Evolutionary conservation across 2,888 invertebrate species (phyloP).

Genomic region (Lacanobia wlatinum): DNA sequence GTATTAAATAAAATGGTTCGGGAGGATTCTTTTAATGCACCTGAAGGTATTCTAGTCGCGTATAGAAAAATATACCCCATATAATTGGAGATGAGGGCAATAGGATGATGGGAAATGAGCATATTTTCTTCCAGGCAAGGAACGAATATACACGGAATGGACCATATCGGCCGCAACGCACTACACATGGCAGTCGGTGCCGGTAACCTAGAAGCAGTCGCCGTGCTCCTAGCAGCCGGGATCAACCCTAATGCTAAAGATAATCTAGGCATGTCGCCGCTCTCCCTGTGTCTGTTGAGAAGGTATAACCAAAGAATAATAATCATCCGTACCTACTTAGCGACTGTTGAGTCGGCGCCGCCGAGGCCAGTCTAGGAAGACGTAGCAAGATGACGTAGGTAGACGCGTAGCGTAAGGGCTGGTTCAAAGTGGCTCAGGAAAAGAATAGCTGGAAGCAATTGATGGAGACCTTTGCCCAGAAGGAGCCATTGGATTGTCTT

Average conservation of each 20-base stretch:
- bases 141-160: conserved; percentile 75
- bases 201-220: conserved; percentile 71
- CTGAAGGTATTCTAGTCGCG: neutral
- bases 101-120: neutral
- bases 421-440: neutral
- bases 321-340: neutral
- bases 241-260: conserved; percentile 81
- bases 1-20: no score
- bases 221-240: conserved; percentile 77
- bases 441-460: neutral
- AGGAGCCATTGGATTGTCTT: neutral
- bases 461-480: neutral
- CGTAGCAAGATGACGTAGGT: neutral
- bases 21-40: neutral
- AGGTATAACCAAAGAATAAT: conserved; percentile 68
- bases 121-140: conserved; percentile 67
- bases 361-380: neutral
- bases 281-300: conserved; percentile 84
- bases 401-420: neutral
- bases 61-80: neutral
- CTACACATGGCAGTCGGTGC: conserved; percentile 83
- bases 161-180: conserved; percentile 83
- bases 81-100: neutral
- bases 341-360: neutral
- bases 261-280: conserved; percentile 85